Evolutionary conservation across 2,797 vertebrate genomes (phyloP).

Genomic region (Pangasius mekongensis): DNA sequence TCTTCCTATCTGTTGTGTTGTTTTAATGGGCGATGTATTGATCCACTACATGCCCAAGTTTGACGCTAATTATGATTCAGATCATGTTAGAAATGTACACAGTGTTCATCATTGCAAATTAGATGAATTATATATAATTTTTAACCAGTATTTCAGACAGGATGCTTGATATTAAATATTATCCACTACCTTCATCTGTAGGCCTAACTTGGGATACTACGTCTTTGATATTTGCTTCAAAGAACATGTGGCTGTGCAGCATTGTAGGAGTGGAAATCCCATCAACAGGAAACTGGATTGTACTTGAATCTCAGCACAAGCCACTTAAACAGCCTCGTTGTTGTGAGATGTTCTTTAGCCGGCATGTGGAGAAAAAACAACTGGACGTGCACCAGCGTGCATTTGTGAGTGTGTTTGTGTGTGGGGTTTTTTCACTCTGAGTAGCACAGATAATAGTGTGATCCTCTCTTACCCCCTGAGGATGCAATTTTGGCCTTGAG

Average conservation of each 20-base stretch:
- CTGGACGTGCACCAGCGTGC: conserved; percentile 68
- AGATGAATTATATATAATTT: too few species aligned
- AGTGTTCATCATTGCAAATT: not conserved
- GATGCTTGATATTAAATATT: not conserved
- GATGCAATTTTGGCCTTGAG: conserved; percentile 64
- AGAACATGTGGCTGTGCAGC: not conserved
- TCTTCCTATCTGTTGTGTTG: not conserved
- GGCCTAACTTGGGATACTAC: conserved; percentile 20
- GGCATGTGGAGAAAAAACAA: conserved; percentile 54
- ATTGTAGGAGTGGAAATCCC: conserved; percentile 50
- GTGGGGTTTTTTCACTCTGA: conserved; percentile 44
- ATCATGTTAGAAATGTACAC: not conserved
- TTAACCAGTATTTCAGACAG: not conserved
- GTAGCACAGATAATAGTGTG: conserved; percentile 69
- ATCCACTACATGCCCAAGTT: not conserved
- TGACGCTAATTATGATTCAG: not conserved
- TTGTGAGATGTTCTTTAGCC: conserved; percentile 58
- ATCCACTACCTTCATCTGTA: not conserved
- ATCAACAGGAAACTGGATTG: conserved; percentile 63
- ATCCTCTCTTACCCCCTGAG: conserved; percentile 61
- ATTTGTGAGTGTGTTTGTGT: conserved; percentile 51
- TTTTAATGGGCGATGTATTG: not conserved
- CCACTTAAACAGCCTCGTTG: conserved; percentile 65
- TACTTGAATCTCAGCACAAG: conserved; percentile 54
- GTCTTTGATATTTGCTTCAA: not conserved